These are phyloP conservation scores for Drosophila testacea DNA, from an alignment of 2,888 invertebrate genomes.

Conservation along the genomic window DNA sequence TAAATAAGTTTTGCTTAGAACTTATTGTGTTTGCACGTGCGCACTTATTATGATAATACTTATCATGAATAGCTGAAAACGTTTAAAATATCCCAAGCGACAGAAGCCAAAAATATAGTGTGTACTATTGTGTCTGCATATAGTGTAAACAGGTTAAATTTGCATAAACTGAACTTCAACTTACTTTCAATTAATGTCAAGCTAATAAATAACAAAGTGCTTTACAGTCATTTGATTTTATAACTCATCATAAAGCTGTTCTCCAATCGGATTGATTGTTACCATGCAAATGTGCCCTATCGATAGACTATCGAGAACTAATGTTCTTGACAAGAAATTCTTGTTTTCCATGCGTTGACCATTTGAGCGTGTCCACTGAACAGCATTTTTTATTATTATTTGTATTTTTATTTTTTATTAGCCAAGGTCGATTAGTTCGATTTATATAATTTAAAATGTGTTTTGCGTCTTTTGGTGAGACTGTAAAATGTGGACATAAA, in stretches of 20 bases:
- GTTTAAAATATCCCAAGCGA: background rate
- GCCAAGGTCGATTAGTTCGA: conserved; percentile 57
- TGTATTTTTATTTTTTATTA: conserved; percentile 28
- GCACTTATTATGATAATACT: conserved; percentile 4
- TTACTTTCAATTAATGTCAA: conserved; percentile 34
- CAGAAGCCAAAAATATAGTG: too few species aligned
- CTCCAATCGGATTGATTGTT: conserved; percentile 19
- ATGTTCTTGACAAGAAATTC: conserved; percentile 54
- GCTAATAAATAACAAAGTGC: conserved; percentile 37
- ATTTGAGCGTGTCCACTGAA: conserved; percentile 19
- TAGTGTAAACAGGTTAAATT: conserved; percentile 29
- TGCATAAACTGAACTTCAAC: conserved; percentile 14
- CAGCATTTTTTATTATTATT: conserved; percentile 4
- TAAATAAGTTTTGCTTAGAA: conserved; percentile 2
- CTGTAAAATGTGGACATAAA: conserved; percentile 60
- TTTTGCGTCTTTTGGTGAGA: conserved; percentile 17
- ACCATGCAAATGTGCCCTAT: conserved; percentile 21
- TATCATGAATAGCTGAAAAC: conserved; percentile 1
- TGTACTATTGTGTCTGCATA: too few species aligned
- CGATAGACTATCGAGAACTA: background rate
- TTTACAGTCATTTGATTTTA: conserved; percentile 28
- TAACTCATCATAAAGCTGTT: conserved; percentile 29
- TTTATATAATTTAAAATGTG: conserved; percentile 30
- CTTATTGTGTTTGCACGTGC: conserved; percentile 25
- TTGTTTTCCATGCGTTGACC: conserved; percentile 31